Base-by-base conservation (phyloP, 2,888 invertebrate species). In the Ophraella communa region DNA sequence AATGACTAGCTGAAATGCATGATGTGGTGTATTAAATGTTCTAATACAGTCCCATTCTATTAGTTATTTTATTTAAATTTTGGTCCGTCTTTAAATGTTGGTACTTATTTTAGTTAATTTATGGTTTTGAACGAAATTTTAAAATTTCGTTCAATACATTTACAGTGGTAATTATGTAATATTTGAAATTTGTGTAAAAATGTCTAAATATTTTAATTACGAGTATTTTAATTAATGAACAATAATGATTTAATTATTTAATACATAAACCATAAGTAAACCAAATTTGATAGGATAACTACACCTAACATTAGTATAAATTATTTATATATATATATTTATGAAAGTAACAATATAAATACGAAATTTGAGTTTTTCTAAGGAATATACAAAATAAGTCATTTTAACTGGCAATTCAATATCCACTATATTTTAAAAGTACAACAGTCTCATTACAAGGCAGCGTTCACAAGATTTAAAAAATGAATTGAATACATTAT, bases 401-500 rank as follows among this genome's bases (percentile, higher is more conserved):
- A 63, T 68, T 64, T 57, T 56, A 64, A 62, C 60, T 67, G 67
- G 67, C 49, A 67, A 61, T 52, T 51, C 53, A 53, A 61, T 61
- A 52, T 54, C 67, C 69, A 71, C 65, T 68, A 65, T 64, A 61
- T 61, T 47, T 68, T 17, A 14, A 72, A 59, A 70, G 71, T 76
- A 76, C 72, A 77, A 79, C 79, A 79, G 79, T 79, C 79, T 80
- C 79, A 76, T 78, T 75, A 75, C 76, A 78, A 77, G 77, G 76
- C 77, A 78, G 75, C 77, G 70, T 76, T 76, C 77, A 75, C 76
- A 79, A 79, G 76, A 74, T 69, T 71, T 57, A 66, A 61, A 57
- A 45, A 73, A 66, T 65, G n/a, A 18, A 58, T 55, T 55, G 35
- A 42, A 62, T 49, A 57, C 35, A 20, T 24, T n/a, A 24, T 11